These are phyloP conservation scores for Paracyprichromis sp. DNA, from an alignment of 2,113 vertebrate species.

Conservation along the genomic window DNA sequence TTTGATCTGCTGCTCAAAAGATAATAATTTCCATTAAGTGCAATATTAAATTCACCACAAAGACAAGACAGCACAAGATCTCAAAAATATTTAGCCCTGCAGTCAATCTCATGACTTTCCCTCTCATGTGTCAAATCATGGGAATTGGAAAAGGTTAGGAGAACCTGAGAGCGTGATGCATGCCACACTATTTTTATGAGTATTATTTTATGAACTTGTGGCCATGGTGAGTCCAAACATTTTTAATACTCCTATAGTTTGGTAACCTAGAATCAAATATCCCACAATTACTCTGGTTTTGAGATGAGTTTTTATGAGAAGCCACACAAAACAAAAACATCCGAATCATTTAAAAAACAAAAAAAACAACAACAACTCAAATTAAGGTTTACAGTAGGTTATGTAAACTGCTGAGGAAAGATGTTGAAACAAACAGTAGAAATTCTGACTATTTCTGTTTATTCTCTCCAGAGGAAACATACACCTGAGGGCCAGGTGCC, in stretches of 20 bases:
- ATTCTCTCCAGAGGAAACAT: background rate
- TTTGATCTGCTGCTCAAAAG: background rate
- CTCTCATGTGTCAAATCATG: conserved; percentile 8
- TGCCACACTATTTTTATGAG: background rate
- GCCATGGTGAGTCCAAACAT: background rate
- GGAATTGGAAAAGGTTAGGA: background rate
- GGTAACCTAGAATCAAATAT: background rate
- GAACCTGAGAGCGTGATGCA: background rate
- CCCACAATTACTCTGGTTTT: background rate
- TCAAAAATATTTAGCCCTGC: background rate
- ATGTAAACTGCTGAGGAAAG: background rate
- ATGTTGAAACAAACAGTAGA: background rate
- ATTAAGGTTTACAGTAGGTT: background rate
- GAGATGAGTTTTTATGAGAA: background rate
- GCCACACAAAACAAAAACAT: background rate
- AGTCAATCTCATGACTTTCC: conserved; percentile 29
- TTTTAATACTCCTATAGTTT: background rate
- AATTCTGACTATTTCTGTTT: background rate
- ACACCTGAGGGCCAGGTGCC: background rate
- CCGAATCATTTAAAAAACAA: background rate
- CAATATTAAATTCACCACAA: background rate
- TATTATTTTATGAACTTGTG: background rate
- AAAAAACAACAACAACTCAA: accelerated
- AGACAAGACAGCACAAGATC: background rate
- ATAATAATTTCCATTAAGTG: background rate